These are phyloP conservation scores for Oreochromis aureus DNA, from an alignment of 2,113 vertebrate genomes.

Conservation along the genomic window DNA sequence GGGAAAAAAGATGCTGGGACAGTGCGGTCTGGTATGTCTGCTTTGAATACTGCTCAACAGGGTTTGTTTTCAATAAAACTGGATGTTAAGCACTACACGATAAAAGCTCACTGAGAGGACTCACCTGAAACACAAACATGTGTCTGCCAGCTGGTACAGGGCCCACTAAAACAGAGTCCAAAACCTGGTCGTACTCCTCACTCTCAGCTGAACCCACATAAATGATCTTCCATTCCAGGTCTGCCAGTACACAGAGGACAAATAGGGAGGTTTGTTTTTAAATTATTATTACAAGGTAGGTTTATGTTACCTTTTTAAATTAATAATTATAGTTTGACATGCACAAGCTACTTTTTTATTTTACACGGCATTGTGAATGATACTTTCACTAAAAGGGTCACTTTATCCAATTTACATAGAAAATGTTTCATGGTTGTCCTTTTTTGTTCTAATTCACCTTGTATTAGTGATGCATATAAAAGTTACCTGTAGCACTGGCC, in stretches of 20 bases:
- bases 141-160: conserved; percentile 86
- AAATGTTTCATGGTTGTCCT: background rate
- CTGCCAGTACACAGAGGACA: conserved; percentile 46
- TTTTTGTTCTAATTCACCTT: background rate
- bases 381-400: background rate
- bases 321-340: background rate
- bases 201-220: conserved; percentile 90
- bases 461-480: background rate
- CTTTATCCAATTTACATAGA: background rate
- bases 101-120: background rate
- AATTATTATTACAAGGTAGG: background rate
- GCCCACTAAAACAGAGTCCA: conserved; percentile 87
- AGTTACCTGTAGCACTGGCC: background rate
- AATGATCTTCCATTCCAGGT: conserved; percentile 90
- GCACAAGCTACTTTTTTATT: background rate
- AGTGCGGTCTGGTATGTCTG: background rate
- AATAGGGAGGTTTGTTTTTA: background rate
- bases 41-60: background rate
- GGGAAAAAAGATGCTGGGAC: background rate
- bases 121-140: conserved; percentile 91
- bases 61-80: background rate
- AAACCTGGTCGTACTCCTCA: conserved; percentile 85
- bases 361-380: background rate
- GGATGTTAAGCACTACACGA: background rate
- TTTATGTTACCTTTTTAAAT: background rate